Conservation (phyloP, 2,797 vertebrate genomes). For the Lacerta viridis region DNA sequence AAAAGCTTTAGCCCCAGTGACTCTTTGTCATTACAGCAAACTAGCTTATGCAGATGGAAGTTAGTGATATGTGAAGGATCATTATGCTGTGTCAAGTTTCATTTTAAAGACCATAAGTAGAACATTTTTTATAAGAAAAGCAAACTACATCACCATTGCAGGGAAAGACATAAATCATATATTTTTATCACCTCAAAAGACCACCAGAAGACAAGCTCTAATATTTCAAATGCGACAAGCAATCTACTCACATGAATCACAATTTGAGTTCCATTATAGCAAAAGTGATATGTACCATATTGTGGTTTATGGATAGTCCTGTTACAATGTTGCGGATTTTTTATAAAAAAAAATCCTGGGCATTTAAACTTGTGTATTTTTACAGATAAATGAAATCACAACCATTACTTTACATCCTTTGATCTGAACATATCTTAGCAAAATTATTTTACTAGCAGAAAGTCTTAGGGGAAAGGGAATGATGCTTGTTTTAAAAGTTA, state of each 20-base stretch:
- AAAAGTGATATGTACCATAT: conserved; percentile 55
- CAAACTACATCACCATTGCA: conserved; percentile 68
- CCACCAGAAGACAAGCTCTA: conserved; percentile 77
- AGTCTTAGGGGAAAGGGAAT: not conserved
- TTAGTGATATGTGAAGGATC: conserved; percentile 63
- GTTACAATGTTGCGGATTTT: conserved; percentile 59
- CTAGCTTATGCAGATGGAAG: conserved; percentile 47
- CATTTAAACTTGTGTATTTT: conserved; percentile 57
- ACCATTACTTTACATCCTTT: conserved; percentile 30
- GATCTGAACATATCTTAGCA: conserved; percentile 26
- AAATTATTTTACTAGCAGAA: conserved; percentile 34
- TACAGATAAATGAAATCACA: conserved; percentile 22
- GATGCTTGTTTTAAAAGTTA: too few species aligned
- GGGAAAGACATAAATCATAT: conserved; percentile 78
- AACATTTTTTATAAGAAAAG: conserved; percentile 77
- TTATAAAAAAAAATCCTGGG: conserved; percentile 43
- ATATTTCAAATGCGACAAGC: conserved; percentile 82
- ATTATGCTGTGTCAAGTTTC: conserved; percentile 75
- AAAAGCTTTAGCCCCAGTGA: conserved; percentile 29
- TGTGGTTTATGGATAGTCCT: conserved; percentile 65
- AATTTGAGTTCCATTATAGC: conserved; percentile 72
- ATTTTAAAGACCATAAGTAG: conserved; percentile 78
- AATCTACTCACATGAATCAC: conserved; percentile 78
- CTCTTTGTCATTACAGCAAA: conserved; percentile 29
- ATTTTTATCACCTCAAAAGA: conserved; percentile 78